These are phyloP conservation scores for Rynchops niger DNA, from an alignment of 2,113 vertebrate genomes.

Conservation along the genomic window DNA sequence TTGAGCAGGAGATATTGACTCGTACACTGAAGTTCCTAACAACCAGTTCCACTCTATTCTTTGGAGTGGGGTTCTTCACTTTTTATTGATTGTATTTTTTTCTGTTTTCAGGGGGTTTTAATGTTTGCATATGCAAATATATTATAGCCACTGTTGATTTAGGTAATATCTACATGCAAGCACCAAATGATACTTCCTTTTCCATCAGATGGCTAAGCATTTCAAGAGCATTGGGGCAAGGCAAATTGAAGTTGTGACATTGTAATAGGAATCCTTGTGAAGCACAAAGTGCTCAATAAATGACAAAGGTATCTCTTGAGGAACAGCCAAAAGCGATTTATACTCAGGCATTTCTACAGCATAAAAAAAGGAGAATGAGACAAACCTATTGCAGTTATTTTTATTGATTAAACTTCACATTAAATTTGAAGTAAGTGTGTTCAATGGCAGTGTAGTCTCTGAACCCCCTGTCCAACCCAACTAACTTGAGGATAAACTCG, in stretches of 20 bases:
- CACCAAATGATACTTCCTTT: background rate
- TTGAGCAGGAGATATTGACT: background rate
- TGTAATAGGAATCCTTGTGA: background rate
- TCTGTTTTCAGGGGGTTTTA: background rate
- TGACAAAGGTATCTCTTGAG: background rate
- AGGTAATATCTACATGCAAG: background rate
- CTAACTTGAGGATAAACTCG: background rate
- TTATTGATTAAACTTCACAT: conserved; percentile 45
- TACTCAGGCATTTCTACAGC: background rate
- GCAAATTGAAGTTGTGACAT: background rate
- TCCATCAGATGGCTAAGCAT: background rate
- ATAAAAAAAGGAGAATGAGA: background rate
- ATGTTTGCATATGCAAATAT: background rate
- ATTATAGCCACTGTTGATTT: background rate
- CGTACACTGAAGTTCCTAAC: background rate
- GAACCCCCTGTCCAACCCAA: conserved; percentile 13
- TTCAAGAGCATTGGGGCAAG: background rate
- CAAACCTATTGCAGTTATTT: background rate
- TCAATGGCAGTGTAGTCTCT: background rate
- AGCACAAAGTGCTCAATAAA: background rate
- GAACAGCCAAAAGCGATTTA: background rate
- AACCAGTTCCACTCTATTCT: background rate
- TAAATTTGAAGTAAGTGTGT: conserved; percentile 21
- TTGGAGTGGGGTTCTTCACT: background rate
- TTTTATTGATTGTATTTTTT: background rate